phyloP scores from a whole-genome alignment of 2,797 vertebrate genomes.

The Microctenopoma lineatum region DNA sequence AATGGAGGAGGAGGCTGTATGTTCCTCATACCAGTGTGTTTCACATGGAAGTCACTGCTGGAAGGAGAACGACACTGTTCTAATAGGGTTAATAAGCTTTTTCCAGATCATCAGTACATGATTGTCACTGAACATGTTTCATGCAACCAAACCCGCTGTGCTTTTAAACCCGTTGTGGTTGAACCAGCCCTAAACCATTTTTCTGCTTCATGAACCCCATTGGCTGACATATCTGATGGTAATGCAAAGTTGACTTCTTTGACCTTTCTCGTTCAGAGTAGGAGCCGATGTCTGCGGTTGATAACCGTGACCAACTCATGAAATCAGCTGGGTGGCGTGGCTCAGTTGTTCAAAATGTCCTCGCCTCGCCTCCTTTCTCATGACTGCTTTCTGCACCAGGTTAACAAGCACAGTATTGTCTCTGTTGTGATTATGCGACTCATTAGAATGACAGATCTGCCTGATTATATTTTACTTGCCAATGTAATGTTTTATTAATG shows the following conservation, averaged over 20 bases:
- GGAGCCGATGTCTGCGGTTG: conserved; percentile 58
- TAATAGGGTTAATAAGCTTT: conserved; percentile 67
- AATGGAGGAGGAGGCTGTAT: conserved; percentile 62
- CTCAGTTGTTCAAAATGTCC: conserved; percentile 63
- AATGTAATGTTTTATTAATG: conserved; percentile 32
- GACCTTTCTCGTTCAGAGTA: conserved; percentile 32
- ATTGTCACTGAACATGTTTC: not conserved
- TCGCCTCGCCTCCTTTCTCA: conserved; percentile 31
- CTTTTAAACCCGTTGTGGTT: not conserved
- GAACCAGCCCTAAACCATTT: not conserved
- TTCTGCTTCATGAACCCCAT: conserved; percentile 14
- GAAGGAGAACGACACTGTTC: conserved; percentile 34
- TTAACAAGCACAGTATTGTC: conserved; percentile 45
- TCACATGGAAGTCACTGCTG: conserved; percentile 54
- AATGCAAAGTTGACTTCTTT: conserved; percentile 45
- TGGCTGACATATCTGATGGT: conserved; percentile 33
- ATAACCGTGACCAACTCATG: conserved; percentile 52
- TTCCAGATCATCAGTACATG: conserved; percentile 4
- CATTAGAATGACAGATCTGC: conserved; percentile 34
- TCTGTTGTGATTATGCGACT: conserved; percentile 28
- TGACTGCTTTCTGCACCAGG: not conserved
- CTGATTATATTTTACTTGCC: conserved; percentile 33
- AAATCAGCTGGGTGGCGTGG: conserved; percentile 51
- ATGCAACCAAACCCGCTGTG: not conserved
- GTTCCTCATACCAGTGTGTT: conserved; percentile 58